Percentiles rank a stretch among this genome's conserved stretches.
These are phyloP conservation scores for Gallirallus australis DNA, from an alignment of 2,797 vertebrate species.

Conservation along the genomic window DNA sequence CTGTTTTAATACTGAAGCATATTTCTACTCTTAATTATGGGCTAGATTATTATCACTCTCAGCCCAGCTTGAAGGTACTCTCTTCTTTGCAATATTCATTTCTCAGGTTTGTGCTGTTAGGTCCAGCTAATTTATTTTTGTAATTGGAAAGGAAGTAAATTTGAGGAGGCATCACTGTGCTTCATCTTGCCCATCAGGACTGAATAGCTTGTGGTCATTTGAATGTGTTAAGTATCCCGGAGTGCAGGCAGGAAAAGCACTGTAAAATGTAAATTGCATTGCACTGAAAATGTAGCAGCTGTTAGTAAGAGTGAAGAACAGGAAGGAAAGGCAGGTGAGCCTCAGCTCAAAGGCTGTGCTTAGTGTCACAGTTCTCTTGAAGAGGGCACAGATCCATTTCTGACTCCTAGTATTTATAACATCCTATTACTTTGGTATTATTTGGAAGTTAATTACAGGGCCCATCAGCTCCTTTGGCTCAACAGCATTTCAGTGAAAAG, in stretches of 20 bases:
- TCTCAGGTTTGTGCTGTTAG: conserved; percentile 58
- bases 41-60: conserved; percentile 66
- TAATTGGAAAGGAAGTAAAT: conserved; percentile 66
- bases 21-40: conserved; percentile 69
- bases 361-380: not conserved
- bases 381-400: not conserved
- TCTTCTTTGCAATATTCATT: conserved; percentile 55
- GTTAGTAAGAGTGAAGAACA: not conserved
- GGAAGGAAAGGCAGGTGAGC: not conserved
- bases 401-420: conserved; percentile 32
- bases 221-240: conserved; percentile 53
- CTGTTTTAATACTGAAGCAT: conserved; percentile 57
- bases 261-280: conserved; percentile 55
- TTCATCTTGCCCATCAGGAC: conserved; percentile 65
- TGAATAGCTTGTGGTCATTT: conserved; percentile 65
- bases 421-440: conserved; percentile 63
- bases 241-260: conserved; percentile 39
- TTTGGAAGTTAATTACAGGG: conserved; percentile 78
- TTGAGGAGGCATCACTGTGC: conserved; percentile 50
- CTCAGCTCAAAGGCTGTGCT: not conserved
- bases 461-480: conserved; percentile 70
- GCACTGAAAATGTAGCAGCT: conserved; percentile 22
- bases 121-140: conserved; percentile 66
- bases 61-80: conserved; percentile 63
- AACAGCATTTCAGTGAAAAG: conserved; percentile 70